phyloP scores from a whole-genome alignment of 92 coral and sea anemone species.

The Epizoanthus scotinus region DNA sequence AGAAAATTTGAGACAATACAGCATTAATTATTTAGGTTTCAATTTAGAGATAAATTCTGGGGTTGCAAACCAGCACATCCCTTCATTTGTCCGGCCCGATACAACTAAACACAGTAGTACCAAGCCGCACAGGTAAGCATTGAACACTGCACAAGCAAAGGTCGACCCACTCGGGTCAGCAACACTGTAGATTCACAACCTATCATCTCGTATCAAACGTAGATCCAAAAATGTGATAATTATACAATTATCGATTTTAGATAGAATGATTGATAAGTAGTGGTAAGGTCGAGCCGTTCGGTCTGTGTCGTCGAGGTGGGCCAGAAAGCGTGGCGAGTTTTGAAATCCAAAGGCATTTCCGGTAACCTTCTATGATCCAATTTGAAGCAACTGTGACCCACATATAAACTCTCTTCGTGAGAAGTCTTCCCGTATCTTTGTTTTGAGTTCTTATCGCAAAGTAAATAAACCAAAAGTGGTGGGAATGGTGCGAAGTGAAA shows the following conservation, averaged over 20 bases:
- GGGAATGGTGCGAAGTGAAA: conserved; percentile 38
- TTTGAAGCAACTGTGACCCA: conserved; percentile 39
- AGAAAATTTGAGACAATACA: conserved; percentile 71
- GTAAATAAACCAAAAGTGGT: conserved; percentile 65
- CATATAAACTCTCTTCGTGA: conserved; percentile 36
- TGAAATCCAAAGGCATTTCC: conserved; percentile 81
- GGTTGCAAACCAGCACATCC: conserved; percentile 86
- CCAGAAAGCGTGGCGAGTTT: conserved; percentile 62
- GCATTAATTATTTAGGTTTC: conserved; percentile 85
- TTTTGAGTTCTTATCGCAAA: conserved; percentile 66
- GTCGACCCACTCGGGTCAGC: conserved; percentile 50
- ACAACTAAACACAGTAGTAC: neutral
- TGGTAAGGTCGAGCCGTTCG: conserved; percentile 54
- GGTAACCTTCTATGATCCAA: conserved; percentile 67
- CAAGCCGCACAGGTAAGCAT: conserved; percentile 11
- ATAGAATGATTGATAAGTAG: conserved; percentile 91
- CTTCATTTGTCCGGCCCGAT: conserved; percentile 55
- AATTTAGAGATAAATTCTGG: conserved; percentile 82
- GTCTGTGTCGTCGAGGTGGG: conserved; percentile 62
- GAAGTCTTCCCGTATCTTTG: conserved; percentile 48
- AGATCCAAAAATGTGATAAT: conserved; percentile 97
- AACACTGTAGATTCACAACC: conserved; percentile 75
- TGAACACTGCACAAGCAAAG: neutral
- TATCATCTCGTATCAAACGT: conserved; percentile 83
- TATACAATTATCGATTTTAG: conserved; percentile 99